Conservation (phyloP, 1,140 invertebrate genomes). For the Neodiprion virginianus region DNA sequence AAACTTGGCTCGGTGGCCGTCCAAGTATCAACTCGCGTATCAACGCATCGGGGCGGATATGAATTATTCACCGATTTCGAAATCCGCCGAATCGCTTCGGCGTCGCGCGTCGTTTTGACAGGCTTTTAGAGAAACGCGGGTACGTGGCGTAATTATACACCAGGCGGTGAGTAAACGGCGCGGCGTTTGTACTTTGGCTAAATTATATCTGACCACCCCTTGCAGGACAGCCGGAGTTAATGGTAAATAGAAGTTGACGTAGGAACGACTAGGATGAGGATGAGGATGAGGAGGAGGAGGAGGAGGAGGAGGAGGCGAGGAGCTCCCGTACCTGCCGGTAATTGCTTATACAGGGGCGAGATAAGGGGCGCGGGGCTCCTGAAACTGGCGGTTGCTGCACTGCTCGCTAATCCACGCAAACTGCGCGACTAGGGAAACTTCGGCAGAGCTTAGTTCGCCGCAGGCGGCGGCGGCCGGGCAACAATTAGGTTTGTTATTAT, state of each 20-base stretch:
- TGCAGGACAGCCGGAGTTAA: background rate
- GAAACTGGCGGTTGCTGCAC: background rate
- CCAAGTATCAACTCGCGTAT: too few relatives aligned
- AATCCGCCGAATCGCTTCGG: too few relatives aligned
- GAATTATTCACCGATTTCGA: too few relatives aligned
- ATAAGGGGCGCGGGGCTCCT: background rate
- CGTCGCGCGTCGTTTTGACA: too few relatives aligned
- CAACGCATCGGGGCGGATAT: too few relatives aligned
- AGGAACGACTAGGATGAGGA: background rate
- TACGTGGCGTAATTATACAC: too few relatives aligned
- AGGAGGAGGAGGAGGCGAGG: background rate
- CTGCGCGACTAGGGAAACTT: too few relatives aligned
- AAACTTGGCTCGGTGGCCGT: too few relatives aligned
- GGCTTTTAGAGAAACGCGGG: too few relatives aligned
- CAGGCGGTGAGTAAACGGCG: too few relatives aligned
- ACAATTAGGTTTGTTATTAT: slow-evolving; percentile 1
- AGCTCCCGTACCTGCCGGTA: background rate
- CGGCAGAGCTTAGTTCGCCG: background rate
- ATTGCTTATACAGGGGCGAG: background rate
- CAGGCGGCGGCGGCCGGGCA: background rate
- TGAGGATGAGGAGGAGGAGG: background rate
- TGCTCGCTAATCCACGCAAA: background rate
- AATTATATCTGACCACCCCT: background rate
- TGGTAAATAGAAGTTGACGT: background rate
- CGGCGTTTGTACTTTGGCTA: background rate